Percentiles rank a stretch among this genome's conserved stretches.
Conservation (phyloP, 2,797 vertebrate species). For the Kryptolebias ocellatus region DNA sequence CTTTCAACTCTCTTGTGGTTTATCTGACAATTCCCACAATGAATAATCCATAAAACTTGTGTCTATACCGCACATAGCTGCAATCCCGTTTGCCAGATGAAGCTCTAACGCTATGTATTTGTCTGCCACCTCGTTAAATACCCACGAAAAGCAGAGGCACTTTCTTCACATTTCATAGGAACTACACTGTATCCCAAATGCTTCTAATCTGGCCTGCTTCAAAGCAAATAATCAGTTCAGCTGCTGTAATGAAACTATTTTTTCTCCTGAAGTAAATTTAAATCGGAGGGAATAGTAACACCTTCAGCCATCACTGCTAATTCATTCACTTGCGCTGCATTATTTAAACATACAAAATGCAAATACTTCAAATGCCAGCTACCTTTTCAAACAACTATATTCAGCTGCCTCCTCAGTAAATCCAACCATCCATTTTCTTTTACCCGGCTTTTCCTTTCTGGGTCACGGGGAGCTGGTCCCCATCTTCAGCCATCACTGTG, state of each 20-base stretch:
- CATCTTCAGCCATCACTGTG: too few species aligned
- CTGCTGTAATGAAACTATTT: too few species aligned
- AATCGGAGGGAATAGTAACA: too few species aligned
- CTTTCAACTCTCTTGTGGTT: constrained; percentile 19
- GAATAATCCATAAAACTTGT: constrained; percentile 59
- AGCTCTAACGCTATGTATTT: constrained; percentile 33
- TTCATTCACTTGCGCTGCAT: neutral
- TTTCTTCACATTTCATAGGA: constrained; percentile 20
- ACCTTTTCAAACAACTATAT: neutral
- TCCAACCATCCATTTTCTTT: too few species aligned
- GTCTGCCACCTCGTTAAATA: constrained; percentile 53
- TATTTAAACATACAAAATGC: neutral
- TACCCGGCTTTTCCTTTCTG: too few species aligned
- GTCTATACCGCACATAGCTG: constrained; percentile 41
- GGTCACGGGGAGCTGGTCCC: too few species aligned
- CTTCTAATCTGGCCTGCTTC: constrained; percentile 4
- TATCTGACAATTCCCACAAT: constrained; percentile 38
- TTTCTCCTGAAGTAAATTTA: too few species aligned
- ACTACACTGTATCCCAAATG: neutral
- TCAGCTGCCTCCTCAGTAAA: too few species aligned
- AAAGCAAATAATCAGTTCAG: neutral
- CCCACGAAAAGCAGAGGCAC: constrained; percentile 54
- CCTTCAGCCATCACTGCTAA: too few species aligned
- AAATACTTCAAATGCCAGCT: neutral
- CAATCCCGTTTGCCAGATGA: constrained; percentile 30